Evolutionary conservation across 2,888 invertebrate genomes (phyloP).

Genomic region (Netelia melanura): DNA sequence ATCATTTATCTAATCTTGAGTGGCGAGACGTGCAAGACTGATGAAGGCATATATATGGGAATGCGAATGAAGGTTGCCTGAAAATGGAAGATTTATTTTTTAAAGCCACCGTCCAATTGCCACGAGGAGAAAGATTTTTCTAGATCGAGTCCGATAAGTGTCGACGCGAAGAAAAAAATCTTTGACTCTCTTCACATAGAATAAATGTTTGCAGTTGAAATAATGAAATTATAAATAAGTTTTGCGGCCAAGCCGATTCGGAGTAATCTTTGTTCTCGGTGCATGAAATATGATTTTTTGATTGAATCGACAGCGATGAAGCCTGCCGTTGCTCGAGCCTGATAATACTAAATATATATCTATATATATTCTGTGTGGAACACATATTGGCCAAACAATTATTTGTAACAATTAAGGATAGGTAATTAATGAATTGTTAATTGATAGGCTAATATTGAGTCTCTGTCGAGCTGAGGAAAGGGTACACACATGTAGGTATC

Average conservation of each 20-base stretch:
- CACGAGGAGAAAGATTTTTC: too few species aligned
- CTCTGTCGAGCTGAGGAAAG: not conserved
- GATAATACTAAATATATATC: not conserved
- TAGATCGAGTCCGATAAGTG: too few species aligned
- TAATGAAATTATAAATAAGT: too few species aligned
- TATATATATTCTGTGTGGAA: not conserved
- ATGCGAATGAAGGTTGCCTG: not conserved
- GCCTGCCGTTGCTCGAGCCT: not conserved
- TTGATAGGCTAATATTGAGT: conserved; percentile 10
- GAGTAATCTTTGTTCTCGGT: too few species aligned
- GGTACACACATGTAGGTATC: not conserved
- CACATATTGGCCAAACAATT: conserved; percentile 31
- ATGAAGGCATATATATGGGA: not conserved
- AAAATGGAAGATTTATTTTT: not conserved
- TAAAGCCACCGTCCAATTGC: too few species aligned
- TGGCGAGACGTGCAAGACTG: conserved; percentile 9
- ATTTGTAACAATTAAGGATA: conserved; percentile 25
- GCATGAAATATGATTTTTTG: too few species aligned
- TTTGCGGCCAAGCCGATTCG: too few species aligned
- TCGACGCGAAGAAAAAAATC: too few species aligned
- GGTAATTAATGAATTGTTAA: conserved; percentile 41
- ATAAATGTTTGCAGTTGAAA: too few species aligned
- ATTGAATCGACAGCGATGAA: too few species aligned
- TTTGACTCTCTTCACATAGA: too few species aligned
- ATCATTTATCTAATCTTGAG: not conserved